Conservation (phyloP, 2,113 vertebrate genomes). For the Pandion haliaetus region DNA sequence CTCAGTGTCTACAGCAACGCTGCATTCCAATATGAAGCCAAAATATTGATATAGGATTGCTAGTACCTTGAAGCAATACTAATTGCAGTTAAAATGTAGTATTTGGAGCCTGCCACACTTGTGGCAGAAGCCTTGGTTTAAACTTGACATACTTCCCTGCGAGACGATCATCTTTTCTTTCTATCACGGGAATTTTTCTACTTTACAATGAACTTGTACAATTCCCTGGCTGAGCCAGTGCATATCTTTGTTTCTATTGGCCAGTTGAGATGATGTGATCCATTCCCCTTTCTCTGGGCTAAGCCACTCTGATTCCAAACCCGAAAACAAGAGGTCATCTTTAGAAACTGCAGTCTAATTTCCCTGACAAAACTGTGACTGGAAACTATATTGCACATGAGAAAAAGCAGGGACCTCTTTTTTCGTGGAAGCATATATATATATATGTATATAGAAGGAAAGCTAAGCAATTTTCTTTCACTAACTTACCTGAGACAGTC, state of each 20-base stretch:
- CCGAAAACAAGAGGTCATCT: background rate
- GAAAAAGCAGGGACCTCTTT: background rate
- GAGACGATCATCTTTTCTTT: background rate
- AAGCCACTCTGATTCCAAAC: background rate
- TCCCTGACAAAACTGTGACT: background rate
- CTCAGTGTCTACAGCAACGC: background rate
- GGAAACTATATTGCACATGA: background rate
- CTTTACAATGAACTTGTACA: background rate
- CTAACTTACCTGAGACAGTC: background rate
- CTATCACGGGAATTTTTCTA: background rate
- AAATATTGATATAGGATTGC: background rate
- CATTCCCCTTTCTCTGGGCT: background rate
- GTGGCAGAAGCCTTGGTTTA: background rate
- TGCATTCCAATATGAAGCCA: background rate
- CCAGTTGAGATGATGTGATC: background rate
- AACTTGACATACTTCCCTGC: background rate
- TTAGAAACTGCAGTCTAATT: background rate
- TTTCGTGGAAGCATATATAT: background rate
- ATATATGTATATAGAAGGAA: background rate
- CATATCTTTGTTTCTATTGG: background rate
- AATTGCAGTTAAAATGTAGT: background rate
- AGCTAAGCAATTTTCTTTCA: background rate
- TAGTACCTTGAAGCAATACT: background rate
- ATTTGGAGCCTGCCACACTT: background rate
- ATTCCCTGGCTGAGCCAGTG: background rate